Conservation (phyloP, 2,888 invertebrate species). For the Abrostola tripartita region DNA sequence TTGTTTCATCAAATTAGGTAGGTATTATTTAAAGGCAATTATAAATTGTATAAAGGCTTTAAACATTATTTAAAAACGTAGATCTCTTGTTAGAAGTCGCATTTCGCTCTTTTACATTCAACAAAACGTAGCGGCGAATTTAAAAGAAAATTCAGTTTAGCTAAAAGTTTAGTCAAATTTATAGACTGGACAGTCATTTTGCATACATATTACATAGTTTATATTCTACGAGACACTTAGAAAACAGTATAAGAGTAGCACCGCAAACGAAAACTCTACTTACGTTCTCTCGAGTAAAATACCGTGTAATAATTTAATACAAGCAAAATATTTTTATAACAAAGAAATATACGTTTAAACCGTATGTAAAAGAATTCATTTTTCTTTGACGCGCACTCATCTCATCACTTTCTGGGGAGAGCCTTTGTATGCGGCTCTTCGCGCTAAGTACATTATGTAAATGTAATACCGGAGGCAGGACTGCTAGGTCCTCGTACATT, state of each 20-base stretch:
- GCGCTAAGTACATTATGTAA: slow-evolving; percentile 84
- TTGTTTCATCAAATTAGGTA: no score
- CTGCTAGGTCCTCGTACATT: slow-evolving; percentile 72
- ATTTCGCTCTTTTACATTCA: background rate
- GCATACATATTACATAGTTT: slow-evolving; percentile 35
- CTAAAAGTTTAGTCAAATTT: slow-evolving; percentile 28
- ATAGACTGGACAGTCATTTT: slow-evolving; percentile 31
- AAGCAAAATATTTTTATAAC: slow-evolving; percentile 60
- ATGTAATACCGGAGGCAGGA: slow-evolving; percentile 82
- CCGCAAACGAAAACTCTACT: slow-evolving; percentile 62
- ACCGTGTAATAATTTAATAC: slow-evolving; percentile 72
- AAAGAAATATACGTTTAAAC: slow-evolving; percentile 65
- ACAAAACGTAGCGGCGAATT: background rate
- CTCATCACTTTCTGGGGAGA: slow-evolving; percentile 76
- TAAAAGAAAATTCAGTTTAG: slow-evolving; percentile 19
- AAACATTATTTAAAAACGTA: background rate
- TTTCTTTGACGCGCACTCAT: slow-evolving; percentile 68
- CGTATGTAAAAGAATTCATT: slow-evolving; percentile 69
- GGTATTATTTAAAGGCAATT: no score
- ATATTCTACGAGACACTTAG: slow-evolving; percentile 51
- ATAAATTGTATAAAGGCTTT: no score
- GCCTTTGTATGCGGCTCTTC: slow-evolving; percentile 81
- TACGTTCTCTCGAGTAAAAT: slow-evolving; percentile 63
- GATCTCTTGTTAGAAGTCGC: background rate
- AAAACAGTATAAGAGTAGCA: slow-evolving; percentile 60